Base-by-base conservation (phyloP, 1,140 invertebrate species). In the Macrosteles quadrilineatus region DNA sequence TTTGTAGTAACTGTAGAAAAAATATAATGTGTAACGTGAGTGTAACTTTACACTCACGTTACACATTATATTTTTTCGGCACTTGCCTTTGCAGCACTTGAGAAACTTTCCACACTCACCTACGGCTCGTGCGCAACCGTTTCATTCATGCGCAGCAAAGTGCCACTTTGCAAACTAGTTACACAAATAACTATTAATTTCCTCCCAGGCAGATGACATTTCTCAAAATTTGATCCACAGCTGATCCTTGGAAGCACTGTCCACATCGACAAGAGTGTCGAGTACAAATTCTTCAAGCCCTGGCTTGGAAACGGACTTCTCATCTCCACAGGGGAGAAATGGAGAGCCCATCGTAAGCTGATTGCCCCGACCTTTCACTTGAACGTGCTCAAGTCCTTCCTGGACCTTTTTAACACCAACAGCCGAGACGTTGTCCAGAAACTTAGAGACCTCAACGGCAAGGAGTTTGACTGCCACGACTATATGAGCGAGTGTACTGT, bases 291-390 rank as follows among this genome's bases (percentile, higher is more conserved):
- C 77, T 91, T 98, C 71, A 89, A 94, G 76, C 93, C 93, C 0
- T 97, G 95, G 94, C 85, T 97, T 45, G 94, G 94, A 14, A 87
- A 94, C 74, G 95, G 94, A 64, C 81, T 97, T 2, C 83, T 96
- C 0, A 94, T 73, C 64, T 62, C 27, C 19, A 30, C 57, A 74
- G 90, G 93, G 27, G 86, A 89, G 50, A 94, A 95, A 82, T 97
- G 95, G 95, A 83, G 87, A 17, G 85, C 83, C 0, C 88, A 95
- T 73, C 83, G 95, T 17, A 97, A 96, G 81, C 86, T 97, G 76
- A 90, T 98, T 55, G 96, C 95, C 0, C 96, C 96, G 0, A 91
- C 95, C 0, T 98, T 98, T 80, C 95, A 98, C 78, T 88, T 95
- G 75, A 93, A 91, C 71, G 93, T 98, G 50, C 80, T 98, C 1